Percentiles rank a stretch among this genome's conserved stretches.
Evolutionary conservation across 2,888 invertebrate genomes (phyloP).

Genomic region (Ormyrus thymus): DNA sequence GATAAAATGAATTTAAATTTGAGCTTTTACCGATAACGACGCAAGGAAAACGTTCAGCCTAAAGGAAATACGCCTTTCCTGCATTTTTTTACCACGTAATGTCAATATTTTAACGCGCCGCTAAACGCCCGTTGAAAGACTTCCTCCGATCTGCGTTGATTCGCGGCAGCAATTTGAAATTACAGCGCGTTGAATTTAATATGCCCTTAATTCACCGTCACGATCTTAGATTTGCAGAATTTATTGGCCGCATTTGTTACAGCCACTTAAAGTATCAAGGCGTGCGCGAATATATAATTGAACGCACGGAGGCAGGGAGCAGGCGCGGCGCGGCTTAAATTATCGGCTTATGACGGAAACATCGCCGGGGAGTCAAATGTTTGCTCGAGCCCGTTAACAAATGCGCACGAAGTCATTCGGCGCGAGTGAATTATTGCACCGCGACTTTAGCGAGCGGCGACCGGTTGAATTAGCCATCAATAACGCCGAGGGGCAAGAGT

Average conservation of each 20-base stretch:
- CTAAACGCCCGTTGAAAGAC: too few relatives aligned
- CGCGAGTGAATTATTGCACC: not conserved
- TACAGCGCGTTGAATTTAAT: too few relatives aligned
- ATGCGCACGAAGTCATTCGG: slow-evolving; percentile 22
- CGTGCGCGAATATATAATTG: slow-evolving; percentile 1
- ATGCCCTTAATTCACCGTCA: too few relatives aligned
- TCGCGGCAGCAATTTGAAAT: too few relatives aligned
- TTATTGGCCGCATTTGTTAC: not conserved
- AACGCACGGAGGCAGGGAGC: not conserved
- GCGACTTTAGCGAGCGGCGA: not conserved
- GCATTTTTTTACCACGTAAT: too few relatives aligned
- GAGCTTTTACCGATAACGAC: too few relatives aligned
- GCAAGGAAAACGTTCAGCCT: too few relatives aligned
- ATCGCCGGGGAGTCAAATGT: slow-evolving; percentile 4
- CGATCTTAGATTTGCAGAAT: slow-evolving; percentile 1
- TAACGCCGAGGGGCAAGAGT: slow-evolving; percentile 11
- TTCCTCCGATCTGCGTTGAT: too few relatives aligned
- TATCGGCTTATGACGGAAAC: slow-evolving; percentile 27
- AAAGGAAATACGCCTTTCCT: too few relatives aligned
- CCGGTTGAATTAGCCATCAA: not conserved
- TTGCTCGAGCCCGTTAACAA: not conserved
- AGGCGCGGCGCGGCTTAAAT: slow-evolving; percentile 16
- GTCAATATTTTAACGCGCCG: too few relatives aligned
- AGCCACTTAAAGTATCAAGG: slow-evolving; percentile 9
- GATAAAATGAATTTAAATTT: too few relatives aligned